Evolutionary conservation across 2,113 vertebrate genomes (phyloP).

Genomic region (Peromyscus leucopus): DNA sequence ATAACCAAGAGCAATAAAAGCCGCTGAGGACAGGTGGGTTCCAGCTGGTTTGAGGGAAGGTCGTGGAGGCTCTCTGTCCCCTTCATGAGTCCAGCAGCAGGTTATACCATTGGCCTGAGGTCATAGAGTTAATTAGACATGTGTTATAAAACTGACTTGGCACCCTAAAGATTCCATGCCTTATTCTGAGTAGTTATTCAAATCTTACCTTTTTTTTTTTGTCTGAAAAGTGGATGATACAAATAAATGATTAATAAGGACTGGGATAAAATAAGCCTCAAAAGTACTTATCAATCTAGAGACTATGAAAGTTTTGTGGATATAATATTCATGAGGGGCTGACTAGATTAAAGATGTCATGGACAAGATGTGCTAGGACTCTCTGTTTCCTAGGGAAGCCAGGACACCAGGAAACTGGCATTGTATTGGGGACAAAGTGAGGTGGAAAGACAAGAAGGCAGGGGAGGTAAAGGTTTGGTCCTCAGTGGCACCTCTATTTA

Average conservation of each 20-base stretch:
- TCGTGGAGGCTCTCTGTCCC: background rate
- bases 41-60: background rate
- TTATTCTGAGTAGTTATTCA: conserved; percentile 14
- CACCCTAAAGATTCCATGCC: background rate
- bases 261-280: background rate
- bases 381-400: background rate
- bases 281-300: background rate
- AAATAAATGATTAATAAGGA: background rate
- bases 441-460: background rate
- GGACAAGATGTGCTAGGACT: background rate
- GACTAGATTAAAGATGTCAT: background rate
- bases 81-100: rapidly evolving
- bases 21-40: background rate
- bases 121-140: background rate
- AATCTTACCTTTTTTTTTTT: conserved; percentile 21
- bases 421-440: background rate
- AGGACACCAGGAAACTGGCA: background rate
- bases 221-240: background rate
- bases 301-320: background rate
- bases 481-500: background rate
- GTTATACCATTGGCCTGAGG: rapidly evolving
- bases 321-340: background rate
- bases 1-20: background rate
- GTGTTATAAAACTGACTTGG: background rate
- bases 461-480: background rate